Evolutionary conservation across 2,113 vertebrate species (phyloP), one percentile per base, ranked within the genome.

Genomic region (Poeciliopsis turrubarensis): DNA sequence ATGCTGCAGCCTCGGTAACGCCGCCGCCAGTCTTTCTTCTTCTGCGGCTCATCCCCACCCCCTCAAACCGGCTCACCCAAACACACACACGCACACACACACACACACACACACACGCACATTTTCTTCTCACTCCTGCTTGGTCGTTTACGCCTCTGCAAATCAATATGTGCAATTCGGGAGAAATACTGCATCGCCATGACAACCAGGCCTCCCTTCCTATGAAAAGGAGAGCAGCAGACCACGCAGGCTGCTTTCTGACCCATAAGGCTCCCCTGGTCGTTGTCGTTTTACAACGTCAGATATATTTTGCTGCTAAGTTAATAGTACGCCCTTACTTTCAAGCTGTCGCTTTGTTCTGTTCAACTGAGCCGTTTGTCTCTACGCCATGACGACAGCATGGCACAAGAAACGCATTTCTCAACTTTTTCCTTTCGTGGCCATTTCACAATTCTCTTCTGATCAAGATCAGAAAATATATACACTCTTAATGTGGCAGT

Each of bases 91-190:
- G 57, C 71, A 68, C 76, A 82, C 70, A 72, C 70, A 69, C 68
- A 37, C 71, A 89, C 60, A 60, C 65, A 26, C 60, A 60, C 27
- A 25, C 73, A 80, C 84, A 80, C 79, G 68, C 73, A 79, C 74
- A 84, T 94, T 94, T 94, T 92, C 94, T 94, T 95, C 95, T 95
- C 95, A 95, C 95, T 95, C 94, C 96, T 92, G 93, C 95, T 94
- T 91, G 95, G 96, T 95, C 95, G 95, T 97, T 97, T 95, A 97
- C 95, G 96, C 96, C 95, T 97, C 95, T 94, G 94, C 91, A 82
- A 96, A 98, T 98, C 97, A 98, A 99, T 98, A 98, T 95, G 94
- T 97, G 96, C 96, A 97, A 97, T 97, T 97, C 97, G 95, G 94
- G 95, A 96, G 97, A 97, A 98, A 97, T 96, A 97, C 95, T 94